phyloP scores from a whole-genome alignment of 1,140 invertebrate genomes.

The Phymorhynchus buccinoides region DNA sequence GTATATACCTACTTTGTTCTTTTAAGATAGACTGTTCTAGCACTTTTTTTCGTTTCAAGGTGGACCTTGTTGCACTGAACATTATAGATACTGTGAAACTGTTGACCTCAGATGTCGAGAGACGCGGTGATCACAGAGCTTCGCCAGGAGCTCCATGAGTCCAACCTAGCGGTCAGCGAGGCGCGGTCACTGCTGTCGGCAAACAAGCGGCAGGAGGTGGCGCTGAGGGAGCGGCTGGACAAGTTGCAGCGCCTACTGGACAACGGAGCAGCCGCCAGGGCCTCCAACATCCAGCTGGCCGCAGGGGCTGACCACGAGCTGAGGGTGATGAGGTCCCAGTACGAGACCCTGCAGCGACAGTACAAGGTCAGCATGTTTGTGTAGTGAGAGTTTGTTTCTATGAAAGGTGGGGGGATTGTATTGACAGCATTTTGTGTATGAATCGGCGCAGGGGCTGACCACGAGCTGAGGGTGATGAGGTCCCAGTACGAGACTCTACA shows the following conservation, averaged over 20 bases:
- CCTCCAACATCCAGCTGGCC: slow-evolving; percentile 43
- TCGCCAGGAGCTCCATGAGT: slow-evolving; percentile 57
- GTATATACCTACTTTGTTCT: not conserved
- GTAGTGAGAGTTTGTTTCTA: no score
- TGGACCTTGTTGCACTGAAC: no score
- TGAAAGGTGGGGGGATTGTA: not conserved
- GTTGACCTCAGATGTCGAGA: slow-evolving; percentile 29
- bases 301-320: slow-evolving; percentile 52
- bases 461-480: slow-evolving; percentile 52
- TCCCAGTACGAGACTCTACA: slow-evolving; percentile 57
- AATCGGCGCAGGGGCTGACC: slow-evolving; percentile 48
- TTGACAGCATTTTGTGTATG: not conserved
- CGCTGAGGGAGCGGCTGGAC: slow-evolving; percentile 54
- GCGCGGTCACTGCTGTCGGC: slow-evolving; percentile 63
- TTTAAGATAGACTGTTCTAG: not conserved
- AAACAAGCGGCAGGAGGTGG: slow-evolving; percentile 60
- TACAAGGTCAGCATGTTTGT: slow-evolving; percentile 61
- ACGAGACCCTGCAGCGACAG: slow-evolving; percentile 55
- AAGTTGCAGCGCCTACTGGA: slow-evolving; percentile 52
- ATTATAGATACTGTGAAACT: no score
- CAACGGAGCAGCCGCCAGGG: slow-evolving; percentile 45
- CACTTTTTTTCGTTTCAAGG: not conserved
- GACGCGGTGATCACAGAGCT: slow-evolving; percentile 48
- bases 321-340: slow-evolving; percentile 54
- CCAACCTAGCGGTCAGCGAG: slow-evolving; percentile 65